Base-by-base conservation (phyloP, 1,140 invertebrate genomes). In the Aphaenogaster floridana region DNA sequence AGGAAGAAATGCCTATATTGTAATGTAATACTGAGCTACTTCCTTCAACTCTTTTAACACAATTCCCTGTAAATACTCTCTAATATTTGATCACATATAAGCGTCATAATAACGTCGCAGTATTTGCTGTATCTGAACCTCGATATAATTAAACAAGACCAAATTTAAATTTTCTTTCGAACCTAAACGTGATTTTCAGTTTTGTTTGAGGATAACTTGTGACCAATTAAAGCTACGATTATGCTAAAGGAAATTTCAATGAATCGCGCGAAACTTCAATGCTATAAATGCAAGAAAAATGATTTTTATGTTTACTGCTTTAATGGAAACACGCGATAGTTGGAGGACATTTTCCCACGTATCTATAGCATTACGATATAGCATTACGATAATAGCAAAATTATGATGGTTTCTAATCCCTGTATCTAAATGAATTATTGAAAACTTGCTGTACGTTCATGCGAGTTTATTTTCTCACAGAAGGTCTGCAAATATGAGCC, bases 1-100 rank as follows among this genome's bases (percentile, higher is more conserved):
- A 61, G 80, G 34, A 76, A 74, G 69, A 74, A 83, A 48, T 76
- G 28, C 69, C n/a, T 36, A 76, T 34, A 63, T 84, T 50, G 17
- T 76, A 81, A 50, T 57, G 36, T 21, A 39, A 74, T 50, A 34
- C 13, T 39, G n/a, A 83, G 66, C 39, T 61, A 50, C 69, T 61
- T 42, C 54, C 34, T 76, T 81, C 7, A 52, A 45, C 28, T 66
- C 2, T 54, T 66, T 52, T 52, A 52, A 76, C 28, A 76, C 28
- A 48, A 76, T 76, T 61, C 34, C n/a, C 21, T 15, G 17, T 48
- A 59, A 83, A 83, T 48, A 76, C 8, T 1, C n/a, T 21, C 39
- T 3, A 83, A 42, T 42, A 52, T 13, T 28, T 36, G 9, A 81
- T 72, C 39, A 59, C 1, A 1, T 69, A 64, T 5, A 8, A 64